Evolutionary conservation across 1,140 invertebrate genomes (phyloP), one percentile per base, ranked within the genome.

Genomic region (Drosophila pseudoananassae): DNA sequence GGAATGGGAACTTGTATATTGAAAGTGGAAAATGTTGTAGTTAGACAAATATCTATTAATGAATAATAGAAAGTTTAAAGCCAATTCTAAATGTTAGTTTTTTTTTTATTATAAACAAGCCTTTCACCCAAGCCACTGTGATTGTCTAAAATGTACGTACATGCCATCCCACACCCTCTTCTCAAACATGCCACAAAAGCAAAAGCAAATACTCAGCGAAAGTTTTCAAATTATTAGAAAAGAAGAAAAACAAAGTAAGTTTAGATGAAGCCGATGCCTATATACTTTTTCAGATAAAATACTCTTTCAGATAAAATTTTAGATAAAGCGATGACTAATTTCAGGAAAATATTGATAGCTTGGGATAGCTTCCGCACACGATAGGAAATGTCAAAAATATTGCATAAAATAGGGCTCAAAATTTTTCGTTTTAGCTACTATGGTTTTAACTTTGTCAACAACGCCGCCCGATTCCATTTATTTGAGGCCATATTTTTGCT

Each of bases 221-320:
- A 85, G 82, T 85, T 85, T 82, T 69, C 87, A 85, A 85, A 85
- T 85, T 87, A 87, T 85, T 85, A 61, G 82, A 81, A 87, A 85
- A 81, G 10, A 10, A 12, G 1, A 36, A 36, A 3, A 12, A 36
- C 4, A n/a, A 36, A 4, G 0, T 4, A 3, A 4, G 3, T 4
- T 36, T 10, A 12, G 1, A 10, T 3, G 3, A 12, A n/a, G 2
- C 3, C 33, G 10, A 36, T 4, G 10, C 3, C 10, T 36, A 12
- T 36, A 36, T 12, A 36, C 33, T 36, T 12, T 36, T 33, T 10
- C 31, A 20, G 20, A n/a, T n/a, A n/a, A n/a, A n/a, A n/a, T n/a
- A n/a, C n/a, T n/a, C n/a, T n/a, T n/a, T n/a, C n/a, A n/a, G n/a
- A n/a, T n/a, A n/a, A n/a, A n/a, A n/a, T n/a, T n/a, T n/a, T n/a